Base-by-base conservation (phyloP, 2,888 invertebrate genomes). In the Platycnemis pennipes region DNA sequence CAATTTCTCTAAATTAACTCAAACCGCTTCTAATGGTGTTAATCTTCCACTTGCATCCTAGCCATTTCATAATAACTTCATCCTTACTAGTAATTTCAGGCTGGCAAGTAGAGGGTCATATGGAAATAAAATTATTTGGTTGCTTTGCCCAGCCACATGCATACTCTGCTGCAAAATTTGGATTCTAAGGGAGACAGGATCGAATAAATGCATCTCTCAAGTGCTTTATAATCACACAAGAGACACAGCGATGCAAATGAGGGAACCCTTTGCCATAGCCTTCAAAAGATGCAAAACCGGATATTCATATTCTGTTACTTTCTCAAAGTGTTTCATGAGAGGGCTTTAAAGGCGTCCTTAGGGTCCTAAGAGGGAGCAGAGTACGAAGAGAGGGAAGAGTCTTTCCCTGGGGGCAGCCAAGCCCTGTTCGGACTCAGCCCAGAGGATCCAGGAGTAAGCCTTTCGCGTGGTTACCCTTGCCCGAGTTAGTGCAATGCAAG, bases 291-390 rank as follows among this genome's bases (percentile, higher is more conserved):
- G 26, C 45, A 88, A 16, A 46, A 37, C 42, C 19, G n/a, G 44
- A 91, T 44, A 63, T 63, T 91, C 91, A 91, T 69, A 69, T 63
- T 91, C 69, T 26, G 26, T 37, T 46, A 53, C 56, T 42, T 42
- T 22, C 19, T 63, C 3, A 7, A 3, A 63, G 77, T 77, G 31
- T 7, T 1, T 77, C 37, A 8, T 26, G 63, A 37, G 77, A 77
- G 37, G 31, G 13, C 77, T 11, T 77, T 26, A 13, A 31, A n/a
- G 69, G 77, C 77, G 2, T 3, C 31, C 77, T 16, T 8, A 77
- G 77, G 77, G 37, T 2, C 77, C 13, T 8, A 16, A 63, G 2
- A 37, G 77, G 37, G 91, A 31, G 22, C 63, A 22, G 45, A 11
- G 63, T 31, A 31, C 42, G n/a, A 31, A 22, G 26, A 37, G 31